Conservation (phyloP, 2,797 vertebrate species). For the Sardinella longiceps region DNA sequence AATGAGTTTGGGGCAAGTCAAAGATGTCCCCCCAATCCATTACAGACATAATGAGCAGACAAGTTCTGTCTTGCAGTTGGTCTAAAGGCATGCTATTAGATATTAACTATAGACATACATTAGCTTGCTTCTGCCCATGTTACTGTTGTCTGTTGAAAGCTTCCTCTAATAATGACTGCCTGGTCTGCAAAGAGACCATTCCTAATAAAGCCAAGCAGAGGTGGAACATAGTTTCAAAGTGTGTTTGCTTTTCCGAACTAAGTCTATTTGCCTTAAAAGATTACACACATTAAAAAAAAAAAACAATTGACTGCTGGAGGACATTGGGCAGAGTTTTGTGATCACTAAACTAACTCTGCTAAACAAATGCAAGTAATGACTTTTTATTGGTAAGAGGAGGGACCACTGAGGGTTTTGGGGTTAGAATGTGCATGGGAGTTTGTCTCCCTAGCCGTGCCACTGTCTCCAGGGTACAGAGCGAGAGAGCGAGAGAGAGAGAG, state of each 20-base stretch:
- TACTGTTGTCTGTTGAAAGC: not conserved
- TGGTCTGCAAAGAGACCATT: not conserved
- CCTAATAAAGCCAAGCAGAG: too few relatives aligned
- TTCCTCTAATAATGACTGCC: not conserved
- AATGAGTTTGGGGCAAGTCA: not conserved
- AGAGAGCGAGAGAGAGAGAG: not conserved
- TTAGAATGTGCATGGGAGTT: not conserved
- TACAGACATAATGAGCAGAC: not conserved
- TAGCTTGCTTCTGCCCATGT: not conserved
- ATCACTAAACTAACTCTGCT: too few relatives aligned
- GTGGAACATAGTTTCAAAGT: too few relatives aligned
- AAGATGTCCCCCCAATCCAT: not conserved
- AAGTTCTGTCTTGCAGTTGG: not conserved
- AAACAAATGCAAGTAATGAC: not conserved
- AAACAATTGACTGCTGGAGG: not conserved
- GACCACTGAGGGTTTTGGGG: not conserved
- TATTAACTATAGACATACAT: not conserved
- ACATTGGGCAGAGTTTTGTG: not conserved
- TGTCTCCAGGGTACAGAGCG: constrained; percentile 4
- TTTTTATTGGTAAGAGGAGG: not conserved
- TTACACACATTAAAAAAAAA: too few relatives aligned
- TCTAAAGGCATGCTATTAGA: not conserved
- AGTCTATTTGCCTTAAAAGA: not conserved
- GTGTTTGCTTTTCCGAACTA: not conserved
- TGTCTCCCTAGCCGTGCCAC: constrained; percentile 10